Evolutionary conservation across 1,140 invertebrate genomes (phyloP), one percentile per base, ranked within the genome.

Genomic region (Heliothis subflexa): DNA sequence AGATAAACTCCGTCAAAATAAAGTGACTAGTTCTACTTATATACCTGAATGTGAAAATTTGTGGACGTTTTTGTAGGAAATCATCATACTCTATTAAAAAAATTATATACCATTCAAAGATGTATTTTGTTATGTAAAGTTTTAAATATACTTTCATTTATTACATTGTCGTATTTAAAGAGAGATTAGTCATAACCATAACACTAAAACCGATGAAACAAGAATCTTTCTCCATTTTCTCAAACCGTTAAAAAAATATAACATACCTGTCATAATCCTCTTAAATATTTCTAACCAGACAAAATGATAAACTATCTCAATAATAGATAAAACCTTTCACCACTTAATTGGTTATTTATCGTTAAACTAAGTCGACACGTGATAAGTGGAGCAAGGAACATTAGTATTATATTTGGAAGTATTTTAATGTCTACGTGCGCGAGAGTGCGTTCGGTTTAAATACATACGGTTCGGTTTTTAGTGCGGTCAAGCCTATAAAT

Each of bases 371-470:
- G 40, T 66, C 16, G 12, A 47, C 55, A 2, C 2, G 5, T n/a
- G 62, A 66, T 66, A 66, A 66, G 33, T 66, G 40, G 12, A 66
- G 14, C 9, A 47, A 47, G 18, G 40, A 10, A 47, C 14, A 64
- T 64, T 45, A 45, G 33, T 33, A 16, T 66, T 66, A 47, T 49
- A 47, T 47, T 66, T 66, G 40, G 12, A 66, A 40, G n/a, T 66
- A 21, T 66, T 47, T 47, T 45, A 21, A 66, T 66, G 62, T 21
- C 16, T 66, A 66, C 62, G 62, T 66, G 62, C 40, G 40, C 9
- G 12, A 12, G 62, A 66, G 62, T 66, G 62, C 62, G 62, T 66
- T 16, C n/a, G 13, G 33, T 66, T 66, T 47, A 10, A 16, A 47
- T 14, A 47, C 11, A 66, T 16, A 47, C 16, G 40, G 40, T 47